Percentiles rank a stretch among this genome's conserved stretches.
These are phyloP conservation scores for Otus scops DNA, from an alignment of 2,797 vertebrate species.

Conservation along the genomic window DNA sequence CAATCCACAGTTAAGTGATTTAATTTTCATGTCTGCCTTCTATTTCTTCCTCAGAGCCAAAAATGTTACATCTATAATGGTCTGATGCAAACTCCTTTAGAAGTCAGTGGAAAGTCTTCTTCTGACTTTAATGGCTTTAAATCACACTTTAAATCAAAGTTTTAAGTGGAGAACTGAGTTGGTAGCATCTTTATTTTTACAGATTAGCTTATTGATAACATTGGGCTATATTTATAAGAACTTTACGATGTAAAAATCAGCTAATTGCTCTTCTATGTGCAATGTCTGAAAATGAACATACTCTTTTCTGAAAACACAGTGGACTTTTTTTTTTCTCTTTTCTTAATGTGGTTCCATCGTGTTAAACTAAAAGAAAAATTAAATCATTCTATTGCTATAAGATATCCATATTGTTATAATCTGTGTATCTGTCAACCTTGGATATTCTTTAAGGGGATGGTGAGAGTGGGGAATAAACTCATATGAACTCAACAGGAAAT, in stretches of 20 bases:
- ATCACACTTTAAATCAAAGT: neutral
- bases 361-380: neutral
- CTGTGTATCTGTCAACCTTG: neutral
- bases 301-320: neutral
- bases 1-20: neutral
- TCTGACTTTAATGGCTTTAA: neutral
- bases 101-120: neutral
- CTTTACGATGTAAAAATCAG: neutral
- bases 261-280: neutral
- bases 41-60: neutral
- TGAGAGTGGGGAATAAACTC: neutral
- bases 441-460: neutral
- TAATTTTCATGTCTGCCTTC: slow-evolving; percentile 29
- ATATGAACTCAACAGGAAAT: neutral
- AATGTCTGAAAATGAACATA: neutral
- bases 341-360: neutral
- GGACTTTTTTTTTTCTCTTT: neutral
- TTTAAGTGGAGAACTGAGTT: neutral
- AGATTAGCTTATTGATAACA: neutral
- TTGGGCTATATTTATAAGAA: neutral
- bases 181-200: neutral
- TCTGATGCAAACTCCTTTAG: neutral
- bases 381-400: neutral
- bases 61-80: neutral
- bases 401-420: neutral